Base-by-base conservation (phyloP, 2,797 vertebrate species). In the Lithobates pipiens region DNA sequence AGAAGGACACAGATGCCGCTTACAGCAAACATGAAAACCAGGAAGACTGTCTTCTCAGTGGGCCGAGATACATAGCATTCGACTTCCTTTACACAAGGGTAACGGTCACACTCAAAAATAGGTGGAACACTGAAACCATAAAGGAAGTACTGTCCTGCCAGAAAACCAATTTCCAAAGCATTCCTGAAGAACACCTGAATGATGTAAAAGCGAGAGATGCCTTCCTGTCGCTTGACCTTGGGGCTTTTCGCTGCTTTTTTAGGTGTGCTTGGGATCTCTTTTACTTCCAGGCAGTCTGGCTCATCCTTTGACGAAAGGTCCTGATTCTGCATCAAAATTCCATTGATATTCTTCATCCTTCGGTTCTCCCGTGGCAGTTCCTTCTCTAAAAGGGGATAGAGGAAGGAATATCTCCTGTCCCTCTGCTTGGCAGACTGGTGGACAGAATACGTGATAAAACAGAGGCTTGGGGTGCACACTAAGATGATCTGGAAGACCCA, bases 11-110 rank as follows among this genome's bases (percentile, higher is more conserved):
- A 97, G 81, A 98, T 94, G 0, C 96, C 96, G 0, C 96, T 97
- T 27, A 98, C 97, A 0, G 97, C 97, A 0, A 98, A 98, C 97
- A 98, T 98, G 90, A 98, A 98, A 0, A 96, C 96, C 75, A 98
- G 89, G 90, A 98, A 98, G 0, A 98, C 96, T 0, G 95, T 97
- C 84, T 98, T 98, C 85, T 98, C 97, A 0, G 96, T 98, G 54
- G 97, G 97, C 0, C 96, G 92, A 0, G 97, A 98, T 21, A 98
- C 97, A 3, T 98, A 98, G 88, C 97, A 98, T 90, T 98, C 97
- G 83, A 98, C 97, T 87, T 96, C 96, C 88, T 96, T 97, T 65
- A 97, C 91, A 89, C 96, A 97, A 0, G 96, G 96, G 90, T 97
- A 97, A 8, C 96, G 95, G 88, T 96, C 95, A 0, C 96, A 97